phyloP scores from a whole-genome alignment of 2,888 invertebrate species.

The Drosophila anomalipes region DNA sequence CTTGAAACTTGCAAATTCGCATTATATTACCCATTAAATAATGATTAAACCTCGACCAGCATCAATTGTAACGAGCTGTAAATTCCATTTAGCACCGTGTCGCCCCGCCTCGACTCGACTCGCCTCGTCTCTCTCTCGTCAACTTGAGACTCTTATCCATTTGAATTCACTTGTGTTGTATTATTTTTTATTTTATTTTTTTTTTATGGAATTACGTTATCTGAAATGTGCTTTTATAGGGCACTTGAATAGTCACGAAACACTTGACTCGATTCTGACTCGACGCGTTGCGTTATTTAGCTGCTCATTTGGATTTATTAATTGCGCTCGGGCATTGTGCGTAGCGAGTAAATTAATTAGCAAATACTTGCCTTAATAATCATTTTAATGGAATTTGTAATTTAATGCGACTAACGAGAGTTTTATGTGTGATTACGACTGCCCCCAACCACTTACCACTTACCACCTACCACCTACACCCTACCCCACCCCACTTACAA shows the following conservation, averaged over 20 bases:
- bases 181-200: neutral
- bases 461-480: neutral
- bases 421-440: conserved; percentile 78
- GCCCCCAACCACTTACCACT: neutral
- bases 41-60: conserved; percentile 8
- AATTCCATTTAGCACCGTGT: conserved; percentile 26
- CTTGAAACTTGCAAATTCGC: neutral
- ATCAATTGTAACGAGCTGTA: conserved; percentile 46
- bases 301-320: conserved; percentile 78
- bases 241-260: conserved; percentile 44
- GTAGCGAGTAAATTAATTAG: conserved; percentile 82
- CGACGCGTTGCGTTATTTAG: conserved; percentile 17
- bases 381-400: conserved; percentile 83
- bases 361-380: conserved; percentile 80
- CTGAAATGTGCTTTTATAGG: conserved; percentile 37
- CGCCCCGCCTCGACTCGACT: neutral
- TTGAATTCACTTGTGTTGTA: conserved; percentile 5
- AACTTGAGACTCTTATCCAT: neutral
- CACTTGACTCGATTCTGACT: conserved; percentile 2
- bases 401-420: conserved; percentile 82
- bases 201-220: conserved; percentile 15
- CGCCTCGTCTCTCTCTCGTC: neutral
- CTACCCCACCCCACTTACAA: neutral
- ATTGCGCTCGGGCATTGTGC: conserved; percentile 69
- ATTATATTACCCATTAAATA: conserved; percentile 15